A percentile compares a stretch with the other conserved stretches of the same genome.
phyloP scores from a whole-genome alignment of 1,140 invertebrate species.

The Drosophila aff. region DNA sequence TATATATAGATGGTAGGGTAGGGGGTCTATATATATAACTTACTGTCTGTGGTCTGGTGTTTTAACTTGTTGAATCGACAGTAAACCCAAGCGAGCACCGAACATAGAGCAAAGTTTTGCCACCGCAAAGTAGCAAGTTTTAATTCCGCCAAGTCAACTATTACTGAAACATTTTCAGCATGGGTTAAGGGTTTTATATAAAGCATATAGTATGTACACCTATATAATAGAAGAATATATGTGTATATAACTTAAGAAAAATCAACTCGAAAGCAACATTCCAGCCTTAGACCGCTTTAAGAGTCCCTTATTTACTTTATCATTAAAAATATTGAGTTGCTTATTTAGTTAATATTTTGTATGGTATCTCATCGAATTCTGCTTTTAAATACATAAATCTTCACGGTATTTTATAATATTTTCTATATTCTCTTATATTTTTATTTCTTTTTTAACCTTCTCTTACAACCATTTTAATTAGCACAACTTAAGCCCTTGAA shows the following conservation, averaged over 20 bases:
- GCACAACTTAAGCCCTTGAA: background rate
- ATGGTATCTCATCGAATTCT: background rate
- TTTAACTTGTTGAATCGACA: constrained; percentile 35
- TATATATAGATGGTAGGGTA: background rate
- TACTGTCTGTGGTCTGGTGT: constrained; percentile 19
- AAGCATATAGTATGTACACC: background rate
- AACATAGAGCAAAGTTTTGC: constrained; percentile 43
- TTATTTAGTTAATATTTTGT: background rate
- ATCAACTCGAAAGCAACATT: background rate
- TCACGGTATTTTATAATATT: background rate
- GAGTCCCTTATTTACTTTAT: background rate
- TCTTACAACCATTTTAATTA: background rate
- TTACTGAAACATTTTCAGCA: background rate
- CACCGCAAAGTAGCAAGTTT: constrained; percentile 56
- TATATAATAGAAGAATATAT: background rate
- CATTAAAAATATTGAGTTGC: too few species aligned
- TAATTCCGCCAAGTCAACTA: constrained; percentile 34
- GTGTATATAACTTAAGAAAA: background rate
- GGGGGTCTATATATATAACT: constrained; percentile 1
- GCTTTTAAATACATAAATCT: background rate
- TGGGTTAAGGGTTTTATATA: constrained; percentile 1
- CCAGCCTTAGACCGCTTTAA: too few species aligned
- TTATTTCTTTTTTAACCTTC: background rate
- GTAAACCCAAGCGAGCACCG: background rate
- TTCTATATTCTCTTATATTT: background rate